These are phyloP conservation scores for Apteryx owenii DNA, from an alignment of 2,113 vertebrate genomes.

Conservation along the genomic window DNA sequence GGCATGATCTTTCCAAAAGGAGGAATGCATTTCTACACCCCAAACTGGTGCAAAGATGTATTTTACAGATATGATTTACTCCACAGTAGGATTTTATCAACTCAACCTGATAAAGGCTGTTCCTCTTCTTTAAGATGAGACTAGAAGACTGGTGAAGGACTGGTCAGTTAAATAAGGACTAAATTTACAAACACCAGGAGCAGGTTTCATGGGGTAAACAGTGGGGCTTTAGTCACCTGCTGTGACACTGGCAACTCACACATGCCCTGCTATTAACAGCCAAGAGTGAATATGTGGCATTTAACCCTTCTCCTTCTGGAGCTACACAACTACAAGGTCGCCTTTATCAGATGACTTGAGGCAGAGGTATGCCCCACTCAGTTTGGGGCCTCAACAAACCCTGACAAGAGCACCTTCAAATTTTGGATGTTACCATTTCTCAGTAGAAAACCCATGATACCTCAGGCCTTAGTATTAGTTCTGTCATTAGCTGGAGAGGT, in stretches of 20 bases:
- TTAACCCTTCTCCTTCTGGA: neutral
- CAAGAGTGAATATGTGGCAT: neutral
- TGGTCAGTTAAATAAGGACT: neutral
- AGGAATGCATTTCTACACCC: neutral
- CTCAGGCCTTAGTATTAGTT: neutral
- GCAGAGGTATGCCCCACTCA: neutral
- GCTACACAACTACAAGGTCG: neutral
- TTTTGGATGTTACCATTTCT: neutral
- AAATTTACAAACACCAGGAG: neutral
- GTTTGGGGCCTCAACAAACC: neutral
- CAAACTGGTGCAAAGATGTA: neutral
- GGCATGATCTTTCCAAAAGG: neutral
- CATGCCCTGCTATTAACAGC: neutral
- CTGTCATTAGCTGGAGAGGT: neutral
- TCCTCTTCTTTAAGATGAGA: neutral
- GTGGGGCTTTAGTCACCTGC: neutral
- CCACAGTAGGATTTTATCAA: neutral
- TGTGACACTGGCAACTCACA: neutral
- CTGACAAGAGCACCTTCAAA: neutral
- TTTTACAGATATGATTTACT: neutral
- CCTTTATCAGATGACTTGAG: neutral
- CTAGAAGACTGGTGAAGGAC: neutral
- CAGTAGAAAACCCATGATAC: neutral
- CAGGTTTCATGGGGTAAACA: neutral
- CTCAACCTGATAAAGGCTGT: neutral